Evolutionary conservation across 2,797 vertebrate genomes (phyloP).

Genomic region (Eulemur mongoz): DNA sequence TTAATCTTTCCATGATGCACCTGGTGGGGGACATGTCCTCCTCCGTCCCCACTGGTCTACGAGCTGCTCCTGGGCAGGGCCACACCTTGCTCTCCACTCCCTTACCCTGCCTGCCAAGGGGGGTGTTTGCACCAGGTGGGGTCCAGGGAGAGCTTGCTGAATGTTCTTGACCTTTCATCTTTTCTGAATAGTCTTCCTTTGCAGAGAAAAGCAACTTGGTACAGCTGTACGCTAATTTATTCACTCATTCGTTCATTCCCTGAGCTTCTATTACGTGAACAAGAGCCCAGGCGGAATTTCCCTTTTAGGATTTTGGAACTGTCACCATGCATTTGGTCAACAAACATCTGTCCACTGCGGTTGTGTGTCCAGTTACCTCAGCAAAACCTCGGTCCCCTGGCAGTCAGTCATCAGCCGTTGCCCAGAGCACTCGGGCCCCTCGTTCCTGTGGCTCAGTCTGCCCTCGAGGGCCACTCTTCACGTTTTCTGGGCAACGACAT

Average conservation of each 20-base stretch:
- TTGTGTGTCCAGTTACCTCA: rapidly evolving
- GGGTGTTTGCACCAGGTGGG: too few species aligned
- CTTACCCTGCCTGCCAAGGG: neutral
- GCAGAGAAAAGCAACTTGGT: neutral
- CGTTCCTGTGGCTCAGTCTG: neutral
- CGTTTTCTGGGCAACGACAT: neutral
- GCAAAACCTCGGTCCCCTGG: too few species aligned
- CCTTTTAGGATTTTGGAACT: neutral
- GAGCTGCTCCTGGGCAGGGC: neutral
- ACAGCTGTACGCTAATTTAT: neutral
- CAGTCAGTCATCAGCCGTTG: rapidly evolving
- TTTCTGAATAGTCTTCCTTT: neutral
- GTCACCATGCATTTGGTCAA: neutral
- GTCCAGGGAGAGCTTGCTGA: neutral
- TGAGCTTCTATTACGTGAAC: neutral
- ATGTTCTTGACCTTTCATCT: neutral
- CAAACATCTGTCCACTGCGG: rapidly evolving
- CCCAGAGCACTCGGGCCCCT: neutral
- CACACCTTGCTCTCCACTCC: rapidly evolving
- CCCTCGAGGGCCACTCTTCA: neutral
- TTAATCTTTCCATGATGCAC: rapidly evolving
- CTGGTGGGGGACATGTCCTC: rapidly evolving
- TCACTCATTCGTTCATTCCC: neutral
- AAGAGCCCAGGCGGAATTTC: rapidly evolving
- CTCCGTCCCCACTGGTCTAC: neutral